Percentiles rank a stretch among this genome's conserved stretches.
phyloP scores from a whole-genome alignment of 2,797 vertebrate species.

The Myotis findleyi region DNA sequence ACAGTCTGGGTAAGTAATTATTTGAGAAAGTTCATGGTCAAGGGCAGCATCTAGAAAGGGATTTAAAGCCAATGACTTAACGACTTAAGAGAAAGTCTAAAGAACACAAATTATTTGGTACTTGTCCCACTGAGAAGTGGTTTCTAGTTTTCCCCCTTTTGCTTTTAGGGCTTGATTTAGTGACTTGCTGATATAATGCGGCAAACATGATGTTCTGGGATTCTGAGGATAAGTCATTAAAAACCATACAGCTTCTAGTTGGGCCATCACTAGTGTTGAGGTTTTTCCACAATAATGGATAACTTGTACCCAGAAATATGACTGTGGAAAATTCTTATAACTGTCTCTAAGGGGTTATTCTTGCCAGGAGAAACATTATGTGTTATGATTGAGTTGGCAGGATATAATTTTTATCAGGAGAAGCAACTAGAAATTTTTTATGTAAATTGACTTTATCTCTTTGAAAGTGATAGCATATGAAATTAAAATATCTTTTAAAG shows the following conservation, averaged over 20 bases:
- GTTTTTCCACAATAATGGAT: background rate
- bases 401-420: slow-evolving; percentile 48
- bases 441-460: background rate
- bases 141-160: background rate
- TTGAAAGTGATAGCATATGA: background rate
- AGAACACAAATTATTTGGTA: background rate
- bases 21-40: slow-evolving; percentile 10
- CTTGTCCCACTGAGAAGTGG: background rate
- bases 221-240: background rate
- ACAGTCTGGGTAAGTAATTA: background rate
- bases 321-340: slow-evolving; percentile 40
- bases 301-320: slow-evolving; percentile 50
- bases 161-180: background rate
- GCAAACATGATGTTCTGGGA: background rate
- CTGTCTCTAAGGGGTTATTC: slow-evolving; percentile 51
- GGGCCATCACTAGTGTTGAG: background rate
- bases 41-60: background rate
- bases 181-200: background rate
- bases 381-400: slow-evolving; percentile 42
- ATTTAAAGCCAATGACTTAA: background rate
- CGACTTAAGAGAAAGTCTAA: slow-evolving; percentile 25
- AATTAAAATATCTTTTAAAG: slow-evolving; percentile 33
- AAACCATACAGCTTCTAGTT: background rate
- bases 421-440: slow-evolving; percentile 23
- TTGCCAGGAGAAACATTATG: slow-evolving; percentile 30